Percentiles rank a stretch among this genome's conserved stretches.
These are phyloP conservation scores for Aporophyla lueneburgensis DNA, from an alignment of 2,888 invertebrate species.

Conservation along the genomic window DNA sequence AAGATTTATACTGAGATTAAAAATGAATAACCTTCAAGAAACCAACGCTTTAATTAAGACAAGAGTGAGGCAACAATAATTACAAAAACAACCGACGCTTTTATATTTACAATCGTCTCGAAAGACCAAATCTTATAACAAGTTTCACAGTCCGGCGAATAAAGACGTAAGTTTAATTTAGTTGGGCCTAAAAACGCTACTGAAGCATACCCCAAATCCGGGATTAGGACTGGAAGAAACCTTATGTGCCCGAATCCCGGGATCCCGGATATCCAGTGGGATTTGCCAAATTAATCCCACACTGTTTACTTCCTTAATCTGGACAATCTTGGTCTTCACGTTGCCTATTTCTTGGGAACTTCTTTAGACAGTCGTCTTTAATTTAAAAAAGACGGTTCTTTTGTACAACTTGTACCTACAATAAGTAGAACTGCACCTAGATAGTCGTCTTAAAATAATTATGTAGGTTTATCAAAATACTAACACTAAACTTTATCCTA, in stretches of 20 bases:
- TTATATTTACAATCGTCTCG: constrained; percentile 20
- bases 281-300: constrained; percentile 57
- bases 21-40: not conserved
- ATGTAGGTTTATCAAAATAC: not conserved
- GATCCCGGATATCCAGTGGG: constrained; percentile 36
- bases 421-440: too few species aligned
- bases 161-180: constrained; percentile 63
- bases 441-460: too few species aligned
- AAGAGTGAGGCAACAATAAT: not conserved
- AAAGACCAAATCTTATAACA: constrained; percentile 22
- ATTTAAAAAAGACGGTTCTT: not conserved
- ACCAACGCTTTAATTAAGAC: constrained; percentile 11
- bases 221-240: constrained; percentile 57
- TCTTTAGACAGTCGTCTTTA: constrained; percentile 12
- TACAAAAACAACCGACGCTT: not conserved
- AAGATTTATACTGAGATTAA: constrained; percentile 6
- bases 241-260: constrained; percentile 40
- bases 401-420: too few species aligned
- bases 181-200: constrained; percentile 54
- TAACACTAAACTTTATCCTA: not conserved
- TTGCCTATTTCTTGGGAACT: constrained; percentile 34
- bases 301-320: constrained; percentile 62
- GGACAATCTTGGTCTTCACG: constrained; percentile 42
- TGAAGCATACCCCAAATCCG: constrained; percentile 50
- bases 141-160: constrained; percentile 22